phyloP scores from a whole-genome alignment of 2,888 invertebrate genomes.

The Choreutis nemorana region DNA sequence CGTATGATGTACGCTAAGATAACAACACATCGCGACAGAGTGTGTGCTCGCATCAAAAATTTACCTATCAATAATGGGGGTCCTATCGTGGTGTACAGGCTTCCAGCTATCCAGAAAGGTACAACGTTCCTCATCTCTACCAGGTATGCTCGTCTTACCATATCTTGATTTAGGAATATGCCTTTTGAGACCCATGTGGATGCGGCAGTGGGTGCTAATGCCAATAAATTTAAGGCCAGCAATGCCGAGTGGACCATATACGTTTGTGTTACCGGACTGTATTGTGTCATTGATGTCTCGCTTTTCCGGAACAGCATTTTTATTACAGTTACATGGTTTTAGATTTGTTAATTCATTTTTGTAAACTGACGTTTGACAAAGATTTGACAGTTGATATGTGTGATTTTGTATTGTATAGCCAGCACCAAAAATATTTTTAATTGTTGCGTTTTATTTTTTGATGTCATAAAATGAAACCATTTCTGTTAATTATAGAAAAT shows the following conservation, averaged over 20 bases:
- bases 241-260: slow-evolving; percentile 35
- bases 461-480: too few species aligned
- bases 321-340: too few species aligned
- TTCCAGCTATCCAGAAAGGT: slow-evolving; percentile 36
- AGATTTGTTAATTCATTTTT: too few species aligned
- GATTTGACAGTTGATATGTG: too few species aligned
- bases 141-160: slow-evolving; percentile 29
- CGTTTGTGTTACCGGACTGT: slow-evolving; percentile 23
- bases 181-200: slow-evolving; percentile 32
- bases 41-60: slow-evolving; percentile 3
- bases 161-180: slow-evolving; percentile 21
- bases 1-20: background rate
- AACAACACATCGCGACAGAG: slow-evolving; percentile 2
- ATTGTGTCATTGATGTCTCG: too few species aligned
- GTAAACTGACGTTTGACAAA: too few species aligned
- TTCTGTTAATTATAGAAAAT: too few species aligned
- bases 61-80: slow-evolving; percentile 10
- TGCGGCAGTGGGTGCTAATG: slow-evolving; percentile 28
- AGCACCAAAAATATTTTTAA: too few species aligned
- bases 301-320: too few species aligned
- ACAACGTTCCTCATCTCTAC: slow-evolving; percentile 33
- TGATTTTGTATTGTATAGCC: too few species aligned
- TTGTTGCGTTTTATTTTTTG: too few species aligned
- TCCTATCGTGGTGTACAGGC: slow-evolving; percentile 27
- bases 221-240: slow-evolving; percentile 26